A percentile compares a stretch with the other conserved stretches of the same genome.
Evolutionary conservation across 2,888 invertebrate species (phyloP).

Genomic region (Nebria salina): DNA sequence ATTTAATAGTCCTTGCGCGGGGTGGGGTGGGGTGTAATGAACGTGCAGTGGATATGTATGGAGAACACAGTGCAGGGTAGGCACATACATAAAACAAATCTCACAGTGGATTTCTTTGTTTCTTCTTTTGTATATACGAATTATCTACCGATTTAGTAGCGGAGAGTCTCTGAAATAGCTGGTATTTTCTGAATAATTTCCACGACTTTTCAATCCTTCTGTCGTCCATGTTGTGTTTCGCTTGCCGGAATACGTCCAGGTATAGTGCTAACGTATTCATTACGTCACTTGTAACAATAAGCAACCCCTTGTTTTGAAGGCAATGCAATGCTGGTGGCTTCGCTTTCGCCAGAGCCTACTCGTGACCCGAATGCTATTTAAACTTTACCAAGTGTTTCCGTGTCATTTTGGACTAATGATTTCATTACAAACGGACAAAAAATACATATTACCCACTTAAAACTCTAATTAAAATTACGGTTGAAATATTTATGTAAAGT

Average conservation of each 20-base stretch:
- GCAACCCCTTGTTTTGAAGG: constrained; percentile 28
- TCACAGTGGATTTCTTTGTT: neutral
- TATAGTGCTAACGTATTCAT: constrained; percentile 39
- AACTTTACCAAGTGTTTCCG: constrained; percentile 16
- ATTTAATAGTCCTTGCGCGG: constrained; percentile 22
- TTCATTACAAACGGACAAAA: constrained; percentile 6
- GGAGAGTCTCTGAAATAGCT: no score
- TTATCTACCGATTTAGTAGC: no score
- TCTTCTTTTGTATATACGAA: no score
- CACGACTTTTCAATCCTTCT: no score
- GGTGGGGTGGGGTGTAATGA: no score
- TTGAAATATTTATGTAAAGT: no score
- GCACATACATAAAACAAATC: neutral
- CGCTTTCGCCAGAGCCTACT: neutral
- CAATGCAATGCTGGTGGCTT: neutral
- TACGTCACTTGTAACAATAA: constrained; percentile 42
- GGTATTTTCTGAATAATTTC: no score
- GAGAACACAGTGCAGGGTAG: neutral
- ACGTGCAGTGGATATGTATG: neutral
- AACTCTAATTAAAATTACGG: neutral
- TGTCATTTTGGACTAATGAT: neutral
- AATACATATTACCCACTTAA: constrained; percentile 6
- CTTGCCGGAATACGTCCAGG: neutral
- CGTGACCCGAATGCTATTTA: constrained; percentile 42
- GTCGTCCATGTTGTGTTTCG: neutral